A percentile compares a stretch with the other conserved stretches of the same genome.
Evolutionary conservation across 2,113 vertebrate genomes (phyloP).

Genomic region (Tenebrosternarchus preto): DNA sequence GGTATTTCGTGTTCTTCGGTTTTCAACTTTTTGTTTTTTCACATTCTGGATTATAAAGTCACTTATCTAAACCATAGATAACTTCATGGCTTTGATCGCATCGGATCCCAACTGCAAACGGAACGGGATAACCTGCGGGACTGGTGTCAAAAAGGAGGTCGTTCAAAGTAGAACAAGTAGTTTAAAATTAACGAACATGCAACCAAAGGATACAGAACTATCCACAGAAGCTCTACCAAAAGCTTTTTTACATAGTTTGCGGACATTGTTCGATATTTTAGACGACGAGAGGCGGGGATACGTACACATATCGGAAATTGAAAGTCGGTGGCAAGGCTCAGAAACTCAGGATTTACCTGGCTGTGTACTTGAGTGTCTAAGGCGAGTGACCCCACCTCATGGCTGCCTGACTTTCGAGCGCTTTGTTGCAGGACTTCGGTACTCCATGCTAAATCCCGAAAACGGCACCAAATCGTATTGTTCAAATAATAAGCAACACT

Average conservation of each 20-base stretch:
- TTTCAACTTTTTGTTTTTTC: not conserved
- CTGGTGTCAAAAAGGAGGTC: conserved; percentile 55
- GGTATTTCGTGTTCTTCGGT: not conserved
- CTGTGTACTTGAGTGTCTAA: conserved; percentile 84
- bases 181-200: conserved; percentile 57
- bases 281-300: conserved; percentile 86
- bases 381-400: conserved; percentile 82
- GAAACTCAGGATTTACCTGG: conserved; percentile 82
- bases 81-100: conserved; percentile 71
- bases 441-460: conserved; percentile 79
- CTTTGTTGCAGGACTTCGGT: conserved; percentile 87
- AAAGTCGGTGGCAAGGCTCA: conserved; percentile 89
- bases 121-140: conserved; percentile 58
- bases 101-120: conserved; percentile 63
- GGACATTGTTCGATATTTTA: conserved; percentile 92
- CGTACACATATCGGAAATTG: conserved; percentile 92
- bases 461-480: conserved; percentile 46
- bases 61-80: not conserved
- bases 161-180: conserved; percentile 33
- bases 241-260: conserved; percentile 88
- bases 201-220: conserved; percentile 65
- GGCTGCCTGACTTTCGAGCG: conserved; percentile 92
- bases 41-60: not conserved
- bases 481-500: conserved; percentile 16
- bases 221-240: conserved; percentile 82